phyloP scores from a whole-genome alignment of 2,888 invertebrate genomes.

The Drymonia ruficornis region DNA sequence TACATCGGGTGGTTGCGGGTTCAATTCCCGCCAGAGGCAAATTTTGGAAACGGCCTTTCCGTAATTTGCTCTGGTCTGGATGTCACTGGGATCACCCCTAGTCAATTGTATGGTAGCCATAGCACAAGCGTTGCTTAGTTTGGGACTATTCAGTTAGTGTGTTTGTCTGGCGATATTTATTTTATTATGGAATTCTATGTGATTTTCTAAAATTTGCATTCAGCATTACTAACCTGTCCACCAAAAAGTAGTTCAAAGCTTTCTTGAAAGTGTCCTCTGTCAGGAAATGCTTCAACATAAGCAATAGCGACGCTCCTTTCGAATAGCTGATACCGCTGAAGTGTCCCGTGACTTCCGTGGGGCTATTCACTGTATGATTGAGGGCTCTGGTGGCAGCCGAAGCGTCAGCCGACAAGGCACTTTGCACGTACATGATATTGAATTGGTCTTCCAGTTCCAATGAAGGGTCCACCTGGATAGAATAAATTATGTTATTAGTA shows the following conservation, averaged over 20 bases:
- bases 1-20: too few relatives aligned
- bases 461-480: constrained; percentile 53
- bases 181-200: too few relatives aligned
- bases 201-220: not conserved
- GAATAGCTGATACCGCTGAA: constrained; percentile 89
- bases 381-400: constrained; percentile 81
- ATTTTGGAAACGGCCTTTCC: too few relatives aligned
- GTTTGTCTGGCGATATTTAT: too few relatives aligned
- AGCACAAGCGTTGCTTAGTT: too few relatives aligned
- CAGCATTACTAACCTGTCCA: constrained; percentile 63
- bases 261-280: constrained; percentile 81
- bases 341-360: constrained; percentile 85
- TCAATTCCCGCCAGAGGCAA: too few relatives aligned
- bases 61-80: too few relatives aligned
- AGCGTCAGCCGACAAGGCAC: constrained; percentile 78
- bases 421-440: constrained; percentile 88
- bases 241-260: constrained; percentile 83
- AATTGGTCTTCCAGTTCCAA: constrained; percentile 89
- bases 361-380: constrained; percentile 83
- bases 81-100: too few relatives aligned
- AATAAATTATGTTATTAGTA: constrained; percentile 2
- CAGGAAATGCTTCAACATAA: constrained; percentile 87
- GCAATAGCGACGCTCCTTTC: constrained; percentile 86
- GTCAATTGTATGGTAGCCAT: too few relatives aligned
- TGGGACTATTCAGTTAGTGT: too few relatives aligned